phyloP scores from a whole-genome alignment of 2,797 vertebrate species.

The Momotus momota region DNA sequence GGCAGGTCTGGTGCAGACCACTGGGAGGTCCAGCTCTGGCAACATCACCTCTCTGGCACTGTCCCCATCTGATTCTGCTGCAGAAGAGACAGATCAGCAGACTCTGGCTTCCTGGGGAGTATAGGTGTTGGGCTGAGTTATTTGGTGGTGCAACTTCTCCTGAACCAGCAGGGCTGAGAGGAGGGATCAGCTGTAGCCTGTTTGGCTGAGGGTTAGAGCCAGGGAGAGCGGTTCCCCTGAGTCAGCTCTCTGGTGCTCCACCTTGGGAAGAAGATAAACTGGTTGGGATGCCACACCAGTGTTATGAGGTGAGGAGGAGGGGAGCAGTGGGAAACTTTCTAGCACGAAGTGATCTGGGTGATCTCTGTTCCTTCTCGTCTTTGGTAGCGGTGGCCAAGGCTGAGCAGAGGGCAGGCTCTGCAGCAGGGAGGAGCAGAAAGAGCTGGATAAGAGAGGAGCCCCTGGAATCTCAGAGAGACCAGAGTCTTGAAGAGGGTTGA shows the following conservation, averaged over 20 bases:
- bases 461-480: not conserved
- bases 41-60: accelerated
- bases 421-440: not conserved
- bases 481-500: not conserved
- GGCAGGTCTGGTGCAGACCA: not conserved
- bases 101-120: not conserved
- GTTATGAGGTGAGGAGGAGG: not conserved
- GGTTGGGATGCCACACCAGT: constrained; percentile 29
- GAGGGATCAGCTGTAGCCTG: not conserved
- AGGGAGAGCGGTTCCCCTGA: constrained; percentile 21
- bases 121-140: not conserved
- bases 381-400: not conserved
- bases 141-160: not conserved
- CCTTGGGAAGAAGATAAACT: constrained; percentile 62
- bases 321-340: not conserved
- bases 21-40: not conserved
- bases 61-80: accelerated
- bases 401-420: not conserved
- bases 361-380: not conserved
- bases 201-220: not conserved
- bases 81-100: not conserved
- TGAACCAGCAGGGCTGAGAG: not conserved
- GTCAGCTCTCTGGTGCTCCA: constrained; percentile 27
- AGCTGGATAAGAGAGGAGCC: not conserved
- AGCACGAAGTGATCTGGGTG: not conserved